These are phyloP conservation scores for Crioceris asparagi DNA, from an alignment of 2,888 invertebrate genomes.

Conservation along the genomic window DNA sequence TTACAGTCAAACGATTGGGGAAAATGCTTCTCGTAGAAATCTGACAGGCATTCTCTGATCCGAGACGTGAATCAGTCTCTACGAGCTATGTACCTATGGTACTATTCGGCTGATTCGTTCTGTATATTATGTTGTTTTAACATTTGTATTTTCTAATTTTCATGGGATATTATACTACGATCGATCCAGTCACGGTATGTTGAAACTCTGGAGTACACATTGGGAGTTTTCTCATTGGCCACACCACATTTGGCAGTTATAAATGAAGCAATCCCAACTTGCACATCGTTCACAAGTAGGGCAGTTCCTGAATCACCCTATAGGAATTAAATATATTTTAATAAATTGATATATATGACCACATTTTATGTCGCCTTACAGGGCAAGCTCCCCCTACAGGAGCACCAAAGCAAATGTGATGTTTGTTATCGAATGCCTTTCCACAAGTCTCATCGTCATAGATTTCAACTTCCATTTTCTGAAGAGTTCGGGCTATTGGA, in stretches of 20 bases:
- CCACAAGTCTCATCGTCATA: constrained; percentile 21
- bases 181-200: constrained; percentile 16
- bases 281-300: constrained; percentile 17
- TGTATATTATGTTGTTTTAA: too few species aligned
- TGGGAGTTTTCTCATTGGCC: constrained; percentile 17
- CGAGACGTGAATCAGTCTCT: too few species aligned
- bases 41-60: too few species aligned
- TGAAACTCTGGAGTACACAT: constrained; percentile 16
- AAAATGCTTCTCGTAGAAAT: too few species aligned
- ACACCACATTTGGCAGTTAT: constrained; percentile 21
- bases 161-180: too few species aligned
- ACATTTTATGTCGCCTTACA: constrained; percentile 12
- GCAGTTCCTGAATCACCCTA: constrained; percentile 24
- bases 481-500: constrained; percentile 18
- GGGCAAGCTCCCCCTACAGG: constrained; percentile 22
- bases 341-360: not conserved
- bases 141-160: too few species aligned
- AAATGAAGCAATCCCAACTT: constrained; percentile 23
- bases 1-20: too few species aligned
- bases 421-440: constrained; percentile 13
- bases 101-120: too few species aligned
- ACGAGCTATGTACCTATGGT: too few species aligned
- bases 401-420: constrained; percentile 25
- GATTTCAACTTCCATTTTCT: constrained; percentile 22
- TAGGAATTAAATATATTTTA: constrained; percentile 2